These are phyloP conservation scores for Chitala chitala DNA, from an alignment of 2,113 vertebrate species.

Conservation along the genomic window DNA sequence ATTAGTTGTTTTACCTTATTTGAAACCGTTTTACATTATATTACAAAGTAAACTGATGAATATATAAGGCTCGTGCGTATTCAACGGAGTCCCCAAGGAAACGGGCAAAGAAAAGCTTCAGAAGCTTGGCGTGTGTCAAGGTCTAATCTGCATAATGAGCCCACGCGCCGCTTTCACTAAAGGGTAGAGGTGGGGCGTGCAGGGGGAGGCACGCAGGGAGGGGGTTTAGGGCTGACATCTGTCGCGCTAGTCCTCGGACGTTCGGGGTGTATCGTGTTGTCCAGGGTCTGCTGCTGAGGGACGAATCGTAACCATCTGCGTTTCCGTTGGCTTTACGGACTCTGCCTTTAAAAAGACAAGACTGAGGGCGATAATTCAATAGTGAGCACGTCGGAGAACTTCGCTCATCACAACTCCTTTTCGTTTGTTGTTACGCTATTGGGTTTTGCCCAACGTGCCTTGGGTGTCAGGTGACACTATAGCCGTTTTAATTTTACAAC, in stretches of 20 bases:
- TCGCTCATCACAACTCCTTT: not conserved
- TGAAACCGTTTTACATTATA: no score
- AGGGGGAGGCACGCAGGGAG: conserved; percentile 19
- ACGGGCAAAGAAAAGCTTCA: conserved; percentile 31
- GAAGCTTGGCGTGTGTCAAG: conserved; percentile 37
- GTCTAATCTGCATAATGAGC: conserved; percentile 42
- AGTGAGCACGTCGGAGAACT: not conserved
- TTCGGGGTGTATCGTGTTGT: conserved; percentile 40
- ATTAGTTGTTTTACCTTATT: no score
- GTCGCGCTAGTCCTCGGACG: conserved; percentile 42
- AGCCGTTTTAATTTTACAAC: not conserved
- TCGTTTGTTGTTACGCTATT: not conserved
- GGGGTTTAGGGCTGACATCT: conserved; percentile 39
- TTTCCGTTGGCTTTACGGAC: conserved; percentile 38
- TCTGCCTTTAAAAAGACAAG: conserved; percentile 37
- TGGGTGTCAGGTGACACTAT: not conserved
- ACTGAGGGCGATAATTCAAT: conserved; percentile 18
- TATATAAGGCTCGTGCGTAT: conserved; percentile 41
- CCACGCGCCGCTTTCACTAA: conserved; percentile 38
- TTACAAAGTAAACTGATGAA: conserved; percentile 38
- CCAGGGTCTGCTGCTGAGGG: conserved; percentile 33
- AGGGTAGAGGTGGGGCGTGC: conserved; percentile 8
- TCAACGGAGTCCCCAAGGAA: conserved; percentile 36
- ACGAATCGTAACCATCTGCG: conserved; percentile 48
- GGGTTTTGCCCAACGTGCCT: not conserved